A percentile compares a stretch with the other conserved stretches of the same genome.
phyloP scores from a whole-genome alignment of 2,888 invertebrate species.

The Nasonovia ribisnigri region DNA sequence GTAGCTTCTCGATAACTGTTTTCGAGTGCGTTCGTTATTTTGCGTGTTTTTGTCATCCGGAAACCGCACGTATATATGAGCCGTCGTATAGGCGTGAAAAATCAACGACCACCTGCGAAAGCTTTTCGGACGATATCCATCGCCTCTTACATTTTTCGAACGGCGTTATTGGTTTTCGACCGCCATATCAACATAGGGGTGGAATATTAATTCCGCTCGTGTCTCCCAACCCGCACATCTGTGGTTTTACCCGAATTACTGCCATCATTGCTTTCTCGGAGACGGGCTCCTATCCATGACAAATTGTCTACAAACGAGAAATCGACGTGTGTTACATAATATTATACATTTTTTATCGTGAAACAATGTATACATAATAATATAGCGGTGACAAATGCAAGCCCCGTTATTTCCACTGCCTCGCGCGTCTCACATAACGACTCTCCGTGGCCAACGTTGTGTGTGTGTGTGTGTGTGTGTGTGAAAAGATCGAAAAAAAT shows the following conservation, averaged over 20 bases:
- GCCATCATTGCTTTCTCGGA: constrained; percentile 14
- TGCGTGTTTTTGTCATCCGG: constrained; percentile 33
- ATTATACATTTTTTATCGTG: background rate
- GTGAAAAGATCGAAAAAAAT: constrained; percentile 45
- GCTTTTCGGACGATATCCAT: constrained; percentile 17
- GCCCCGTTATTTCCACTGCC: background rate
- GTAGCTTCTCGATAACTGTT: background rate
- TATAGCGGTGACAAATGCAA: background rate
- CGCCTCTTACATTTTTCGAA: background rate
- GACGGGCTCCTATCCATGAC: background rate
- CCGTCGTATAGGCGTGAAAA: constrained; percentile 36
- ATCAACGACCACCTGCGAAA: constrained; percentile 59
- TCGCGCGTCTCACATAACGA: background rate
- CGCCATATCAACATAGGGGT: constrained; percentile 20
- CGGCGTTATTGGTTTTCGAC: constrained; percentile 38
- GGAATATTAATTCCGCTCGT: constrained; percentile 60
- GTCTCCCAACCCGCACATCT: background rate
- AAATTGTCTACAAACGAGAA: constrained; percentile 36
- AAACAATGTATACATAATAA: background rate
- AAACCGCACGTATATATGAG: background rate
- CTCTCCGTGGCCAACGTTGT: background rate
- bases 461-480: constrained; percentile 23
- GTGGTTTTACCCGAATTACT: constrained; percentile 39
- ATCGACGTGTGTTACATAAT: constrained; percentile 11
- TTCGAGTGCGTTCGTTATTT: background rate